These are phyloP conservation scores for Origma solitaria DNA, from an alignment of 2,113 vertebrate species.

Conservation along the genomic window DNA sequence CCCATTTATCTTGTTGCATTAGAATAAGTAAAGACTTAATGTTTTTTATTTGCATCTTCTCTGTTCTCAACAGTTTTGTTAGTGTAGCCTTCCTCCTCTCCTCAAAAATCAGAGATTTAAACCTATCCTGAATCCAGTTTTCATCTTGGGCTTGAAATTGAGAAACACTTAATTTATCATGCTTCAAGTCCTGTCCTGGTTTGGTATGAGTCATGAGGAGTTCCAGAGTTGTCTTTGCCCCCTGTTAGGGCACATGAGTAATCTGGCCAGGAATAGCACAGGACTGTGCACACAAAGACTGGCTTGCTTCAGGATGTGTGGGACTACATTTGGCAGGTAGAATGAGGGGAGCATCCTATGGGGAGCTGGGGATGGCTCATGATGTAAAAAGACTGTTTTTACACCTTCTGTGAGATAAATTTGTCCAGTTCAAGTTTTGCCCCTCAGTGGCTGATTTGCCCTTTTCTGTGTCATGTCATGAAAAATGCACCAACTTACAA, in stretches of 20 bases:
- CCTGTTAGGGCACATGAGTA: not conserved
- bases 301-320: fast-evolving
- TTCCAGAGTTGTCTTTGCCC: not conserved
- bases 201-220: not conserved
- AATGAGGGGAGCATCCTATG: not conserved
- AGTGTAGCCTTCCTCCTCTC: not conserved
- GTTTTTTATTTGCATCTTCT: not conserved
- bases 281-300: not conserved
- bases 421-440: not conserved
- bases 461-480: not conserved
- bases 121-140: not conserved
- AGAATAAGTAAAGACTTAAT: not conserved
- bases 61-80: not conserved
- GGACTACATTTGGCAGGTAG: not conserved
- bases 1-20: not conserved
- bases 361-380: not conserved
- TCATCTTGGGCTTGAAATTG: not conserved
- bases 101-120: not conserved
- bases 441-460: not conserved
- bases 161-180: not conserved
- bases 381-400: not conserved
- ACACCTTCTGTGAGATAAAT: not conserved
- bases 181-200: not conserved
- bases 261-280: not conserved
- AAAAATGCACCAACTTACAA: not conserved